Evolutionary conservation across 2,113 vertebrate genomes (phyloP).

Genomic region (Astatoreochromis straeleni): DNA sequence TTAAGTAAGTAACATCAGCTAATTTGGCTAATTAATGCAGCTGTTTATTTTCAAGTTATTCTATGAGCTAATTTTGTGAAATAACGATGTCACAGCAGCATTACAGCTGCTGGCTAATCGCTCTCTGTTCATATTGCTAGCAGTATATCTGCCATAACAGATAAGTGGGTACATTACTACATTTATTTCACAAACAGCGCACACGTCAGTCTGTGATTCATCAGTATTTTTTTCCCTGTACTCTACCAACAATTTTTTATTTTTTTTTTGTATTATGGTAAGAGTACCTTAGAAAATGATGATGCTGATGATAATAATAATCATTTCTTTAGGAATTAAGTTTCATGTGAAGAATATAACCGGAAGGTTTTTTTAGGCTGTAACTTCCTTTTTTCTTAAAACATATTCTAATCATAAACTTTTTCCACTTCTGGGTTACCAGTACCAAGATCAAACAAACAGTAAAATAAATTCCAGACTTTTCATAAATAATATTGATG

Average conservation of each 20-base stretch:
- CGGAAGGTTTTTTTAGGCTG: accelerated
- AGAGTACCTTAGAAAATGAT: background rate
- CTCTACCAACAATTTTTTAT: background rate
- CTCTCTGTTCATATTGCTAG: accelerated
- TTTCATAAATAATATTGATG: background rate
- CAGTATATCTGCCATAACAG: background rate
- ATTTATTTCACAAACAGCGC: background rate
- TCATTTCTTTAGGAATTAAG: background rate
- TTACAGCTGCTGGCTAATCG: background rate
- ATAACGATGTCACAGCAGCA: accelerated
- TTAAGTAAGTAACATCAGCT: background rate
- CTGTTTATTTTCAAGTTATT: background rate
- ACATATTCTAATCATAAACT: background rate
- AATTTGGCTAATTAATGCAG: background rate
- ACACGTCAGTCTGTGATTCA: background rate
- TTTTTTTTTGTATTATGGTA: background rate
- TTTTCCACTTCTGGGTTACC: background rate
- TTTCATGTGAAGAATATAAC: background rate
- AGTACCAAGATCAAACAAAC: accelerated
- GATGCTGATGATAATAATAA: accelerated
- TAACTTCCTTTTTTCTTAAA: background rate
- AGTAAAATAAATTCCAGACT: background rate
- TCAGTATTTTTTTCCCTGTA: background rate
- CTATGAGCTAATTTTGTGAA: background rate
- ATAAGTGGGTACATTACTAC: background rate